A percentile compares a stretch with the other conserved stretches of the same genome.
Evolutionary conservation across 2,113 vertebrate species (phyloP).

Genomic region (Austrofundulus limnaeus): DNA sequence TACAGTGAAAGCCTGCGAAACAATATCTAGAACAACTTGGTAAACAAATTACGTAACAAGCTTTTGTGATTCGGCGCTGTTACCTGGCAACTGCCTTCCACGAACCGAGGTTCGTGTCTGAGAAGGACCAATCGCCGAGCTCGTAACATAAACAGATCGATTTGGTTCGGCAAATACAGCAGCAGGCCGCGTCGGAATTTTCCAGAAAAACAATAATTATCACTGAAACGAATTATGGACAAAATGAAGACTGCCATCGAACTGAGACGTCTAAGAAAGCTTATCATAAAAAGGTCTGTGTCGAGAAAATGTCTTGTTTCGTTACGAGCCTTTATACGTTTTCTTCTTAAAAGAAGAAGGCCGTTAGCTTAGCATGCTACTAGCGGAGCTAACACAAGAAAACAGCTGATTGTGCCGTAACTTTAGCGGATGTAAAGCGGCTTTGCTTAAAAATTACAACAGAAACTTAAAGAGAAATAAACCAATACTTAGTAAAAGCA

Average conservation of each 20-base stretch:
- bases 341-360: neutral
- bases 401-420: neutral
- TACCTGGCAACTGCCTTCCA: constrained; percentile 60
- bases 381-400: neutral
- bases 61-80: constrained; percentile 12
- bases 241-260: constrained; percentile 40
- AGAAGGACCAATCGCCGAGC: constrained; percentile 60
- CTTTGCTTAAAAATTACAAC: too few relatives aligned
- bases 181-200: neutral
- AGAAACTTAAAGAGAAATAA: neutral
- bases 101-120: constrained; percentile 11
- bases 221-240: constrained; percentile 60
- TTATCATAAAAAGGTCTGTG: constrained; percentile 74
- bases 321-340: neutral
- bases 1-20: neutral
- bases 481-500: neutral
- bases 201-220: neutral
- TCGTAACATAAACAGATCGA: constrained; percentile 12
- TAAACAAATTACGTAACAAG: constrained; percentile 66
- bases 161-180: neutral
- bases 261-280: constrained; percentile 57
- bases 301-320: neutral
- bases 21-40: neutral
- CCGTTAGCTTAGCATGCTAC: constrained; percentile 13
- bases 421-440: rapidly evolving